Evolutionary conservation across 64 coral and sea anemone genomes (phyloP).

Genomic region (Dendronephthya gigantea): DNA sequence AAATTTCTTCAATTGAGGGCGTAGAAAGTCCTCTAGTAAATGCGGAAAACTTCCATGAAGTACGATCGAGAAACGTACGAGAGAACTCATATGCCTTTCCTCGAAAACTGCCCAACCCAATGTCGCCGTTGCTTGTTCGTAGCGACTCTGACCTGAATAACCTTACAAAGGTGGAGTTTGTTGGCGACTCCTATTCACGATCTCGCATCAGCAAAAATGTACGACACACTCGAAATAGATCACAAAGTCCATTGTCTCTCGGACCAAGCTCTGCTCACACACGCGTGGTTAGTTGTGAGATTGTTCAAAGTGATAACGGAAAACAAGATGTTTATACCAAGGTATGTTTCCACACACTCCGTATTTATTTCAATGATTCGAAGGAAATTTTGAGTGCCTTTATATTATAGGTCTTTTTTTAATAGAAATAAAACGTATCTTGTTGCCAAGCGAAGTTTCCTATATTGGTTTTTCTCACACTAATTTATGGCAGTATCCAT

Average conservation of each 20-base stretch:
- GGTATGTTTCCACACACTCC: too few relatives aligned
- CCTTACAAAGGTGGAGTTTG: background rate
- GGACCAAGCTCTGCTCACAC: background rate
- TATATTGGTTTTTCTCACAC: too few relatives aligned
- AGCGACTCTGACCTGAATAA: background rate
- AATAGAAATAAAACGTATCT: too few relatives aligned
- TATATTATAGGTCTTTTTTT: too few relatives aligned
- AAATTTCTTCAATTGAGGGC: background rate
- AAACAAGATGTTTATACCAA: background rate
- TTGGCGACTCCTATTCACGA: constrained; percentile 10
- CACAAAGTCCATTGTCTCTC: background rate
- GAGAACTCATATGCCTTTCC: background rate
- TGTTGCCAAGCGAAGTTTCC: too few relatives aligned
- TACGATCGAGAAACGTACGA: background rate
- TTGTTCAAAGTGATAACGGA: background rate
- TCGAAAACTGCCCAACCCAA: background rate
- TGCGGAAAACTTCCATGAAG: background rate
- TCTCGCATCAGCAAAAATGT: background rate
- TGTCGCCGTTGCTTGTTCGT: background rate
- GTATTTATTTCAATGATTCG: too few relatives aligned
- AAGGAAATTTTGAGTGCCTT: too few relatives aligned
- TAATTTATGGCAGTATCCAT: too few relatives aligned
- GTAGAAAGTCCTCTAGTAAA: background rate
- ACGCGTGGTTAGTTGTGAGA: constrained; percentile 7
- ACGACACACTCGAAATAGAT: background rate